Base-by-base conservation (phyloP, 2,888 invertebrate species). In the Prosopocoilus inquinatus region DNA sequence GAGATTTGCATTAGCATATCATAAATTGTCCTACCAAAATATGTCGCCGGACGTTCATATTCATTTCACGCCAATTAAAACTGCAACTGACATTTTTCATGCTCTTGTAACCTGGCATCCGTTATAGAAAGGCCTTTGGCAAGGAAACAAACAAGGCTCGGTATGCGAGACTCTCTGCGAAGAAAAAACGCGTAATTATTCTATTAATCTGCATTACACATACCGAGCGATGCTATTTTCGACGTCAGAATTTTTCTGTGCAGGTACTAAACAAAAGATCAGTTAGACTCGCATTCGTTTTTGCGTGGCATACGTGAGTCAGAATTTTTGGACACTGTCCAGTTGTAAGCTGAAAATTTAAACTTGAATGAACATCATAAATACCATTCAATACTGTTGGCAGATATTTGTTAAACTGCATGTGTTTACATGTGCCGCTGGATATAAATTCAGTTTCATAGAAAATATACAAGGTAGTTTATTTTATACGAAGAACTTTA, bases 51-150 rank as follows among this genome's bases (percentile, higher is more conserved):
- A 53, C 47, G 47, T 48, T 53, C 50, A 58, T 61, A 59, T 64
- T 58, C 60, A 63, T 64, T 65, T 65, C 64, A 65, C 62, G 66
- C 65, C 60, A 66, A 66, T 66, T 66, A 66, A 64, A 65, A 61
- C 53, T 56, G 58, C 55, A 54, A 58, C 47, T 57, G 57, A 58
- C 58, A 65, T 63, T 65, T 63, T 62, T 64, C 61, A 60, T 53
- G 57, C 56, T 58, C 50, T 53, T 39, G 59, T 57, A 53, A 54
- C 50, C 58, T 62, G 62, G 62, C 62, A 62, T 53, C 20, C 45
- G 53, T 47, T 53, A 28, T 33, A 46, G 32, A 53, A 53, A 47
- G 39, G 53, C 46, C 47, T 39, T 47, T 53, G 53, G 47, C 53
- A 53, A 38, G 41, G 47, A 39, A 47, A 39, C 47, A 53, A 47